Base-by-base conservation (phyloP, 1,140 invertebrate genomes). In the Eubasilissa regina region DNA sequence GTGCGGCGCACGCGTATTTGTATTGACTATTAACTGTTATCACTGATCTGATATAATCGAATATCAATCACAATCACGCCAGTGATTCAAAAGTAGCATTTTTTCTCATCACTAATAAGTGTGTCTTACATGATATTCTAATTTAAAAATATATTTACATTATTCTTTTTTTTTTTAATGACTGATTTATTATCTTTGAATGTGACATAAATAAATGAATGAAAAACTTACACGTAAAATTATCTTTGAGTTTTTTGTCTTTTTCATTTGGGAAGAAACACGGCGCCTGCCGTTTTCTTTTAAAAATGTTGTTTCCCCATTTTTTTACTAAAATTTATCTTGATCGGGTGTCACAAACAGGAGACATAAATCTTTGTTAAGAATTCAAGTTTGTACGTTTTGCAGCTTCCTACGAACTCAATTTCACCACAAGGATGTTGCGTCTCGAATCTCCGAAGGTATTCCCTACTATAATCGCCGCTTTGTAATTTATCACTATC, bases 281-380 rank as follows among this genome's bases (percentile, higher is more conserved):
- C 25, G 66, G 47, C 17, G 9, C 45, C 25, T 48, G 19, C 19
- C 48, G 25, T 13, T 51, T 70, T 70, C 47, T 70, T 70, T 51
- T 51, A n/a, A 70, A n/a, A 70, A 53, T 21, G 10, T 64, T 44
- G 66, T 70, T 48, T 53, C 47, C 9, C 9, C 47, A 51, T 51
- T 51, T 70, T 66, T 70, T 70, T 15, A 48, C 47, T 21, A 51
- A 48, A 70, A 70, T 51, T 53, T 70, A 51, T 51, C 47, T 51
- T 70, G 66, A 70, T 70, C 45, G 15, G 12, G 47, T 53, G 66
- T 70, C 66, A 51, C 47, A 53, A 70, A 44, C 66, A 70, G 66
- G 45, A 47, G 15, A 70, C 66, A 70, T 70, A 70, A 70, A 70
- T 70, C 66, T 70, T 70, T 70, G 66, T 25, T 48, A 70, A 70